These are phyloP conservation scores for Yponomeuta malinellus DNA, from an alignment of 2,888 invertebrate species.

Conservation along the genomic window DNA sequence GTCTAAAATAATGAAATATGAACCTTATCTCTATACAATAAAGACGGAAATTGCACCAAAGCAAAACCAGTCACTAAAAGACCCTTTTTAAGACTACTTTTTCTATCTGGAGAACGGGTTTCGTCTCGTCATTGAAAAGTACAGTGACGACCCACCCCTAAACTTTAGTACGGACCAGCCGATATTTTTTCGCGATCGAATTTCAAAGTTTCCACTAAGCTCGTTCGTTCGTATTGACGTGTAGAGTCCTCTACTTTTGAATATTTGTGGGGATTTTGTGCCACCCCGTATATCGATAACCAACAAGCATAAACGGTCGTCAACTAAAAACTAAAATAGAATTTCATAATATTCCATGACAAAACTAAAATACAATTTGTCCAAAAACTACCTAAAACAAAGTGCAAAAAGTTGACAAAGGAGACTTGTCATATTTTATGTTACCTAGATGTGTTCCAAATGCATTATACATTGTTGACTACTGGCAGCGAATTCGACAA, in stretches of 20 bases:
- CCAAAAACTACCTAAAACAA: not conserved
- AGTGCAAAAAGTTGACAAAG: not conserved
- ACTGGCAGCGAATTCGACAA: not conserved
- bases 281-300: not conserved
- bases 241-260: no score
- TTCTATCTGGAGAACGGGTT: no score
- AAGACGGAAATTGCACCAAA: no score
- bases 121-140: no score
- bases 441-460: not conserved
- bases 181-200: no score
- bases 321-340: not conserved
- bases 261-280: no score
- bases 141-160: no score
- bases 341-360: not conserved
- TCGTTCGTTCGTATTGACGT: not conserved
- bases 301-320: not conserved
- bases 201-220: not conserved
- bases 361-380: not conserved
- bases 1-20: no score
- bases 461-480: constrained; percentile 6
- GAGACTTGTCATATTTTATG: not conserved
- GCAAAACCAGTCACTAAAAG: no score
- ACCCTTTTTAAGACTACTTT: no score
- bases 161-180: no score
- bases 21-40: no score